phyloP scores from a whole-genome alignment of 30 jellyfish, hydroid and myxozoan genomes.

The Turritopsis dohrnii region DNA sequence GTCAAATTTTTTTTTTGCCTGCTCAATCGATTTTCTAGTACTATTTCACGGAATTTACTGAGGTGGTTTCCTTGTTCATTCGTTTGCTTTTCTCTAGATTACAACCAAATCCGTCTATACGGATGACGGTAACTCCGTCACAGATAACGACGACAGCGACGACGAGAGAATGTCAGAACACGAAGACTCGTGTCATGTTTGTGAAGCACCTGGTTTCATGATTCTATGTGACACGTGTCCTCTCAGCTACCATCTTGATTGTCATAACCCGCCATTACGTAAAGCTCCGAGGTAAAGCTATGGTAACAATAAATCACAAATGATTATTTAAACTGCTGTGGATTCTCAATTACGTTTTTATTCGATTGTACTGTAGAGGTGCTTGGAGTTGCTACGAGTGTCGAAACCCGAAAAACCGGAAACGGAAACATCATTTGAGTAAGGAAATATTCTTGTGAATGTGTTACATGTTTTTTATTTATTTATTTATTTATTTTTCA shows the following conservation, averaged over 20 bases:
- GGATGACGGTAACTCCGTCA: background rate
- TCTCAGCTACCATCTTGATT: slow-evolving; percentile 71
- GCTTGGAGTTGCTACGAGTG: slow-evolving; percentile 89
- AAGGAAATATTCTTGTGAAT: background rate
- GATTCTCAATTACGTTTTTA: background rate
- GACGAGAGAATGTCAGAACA: slow-evolving; percentile 62
- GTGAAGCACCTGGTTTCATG: slow-evolving; percentile 80
- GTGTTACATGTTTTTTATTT: background rate
- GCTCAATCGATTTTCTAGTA: too few relatives aligned
- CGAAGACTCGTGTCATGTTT: slow-evolving; percentile 85
- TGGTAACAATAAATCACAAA: too few relatives aligned
- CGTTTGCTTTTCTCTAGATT: background rate
- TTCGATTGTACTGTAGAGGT: too few relatives aligned
- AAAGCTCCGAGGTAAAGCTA: slow-evolving; percentile 82
- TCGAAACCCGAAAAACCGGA: slow-evolving; percentile 37
- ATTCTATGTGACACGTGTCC: slow-evolving; percentile 95
- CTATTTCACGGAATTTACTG: too few relatives aligned
- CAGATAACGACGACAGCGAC: too few relatives aligned
- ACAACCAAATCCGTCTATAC: background rate
- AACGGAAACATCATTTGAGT: background rate
- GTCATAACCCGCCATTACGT: slow-evolving; percentile 91
- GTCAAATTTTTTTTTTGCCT: too few relatives aligned
- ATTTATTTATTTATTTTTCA: background rate
- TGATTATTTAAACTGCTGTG: background rate
- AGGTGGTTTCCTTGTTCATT: too few relatives aligned